phyloP scores from a whole-genome alignment of 1,140 invertebrate genomes.

The Charaxes varanes region DNA sequence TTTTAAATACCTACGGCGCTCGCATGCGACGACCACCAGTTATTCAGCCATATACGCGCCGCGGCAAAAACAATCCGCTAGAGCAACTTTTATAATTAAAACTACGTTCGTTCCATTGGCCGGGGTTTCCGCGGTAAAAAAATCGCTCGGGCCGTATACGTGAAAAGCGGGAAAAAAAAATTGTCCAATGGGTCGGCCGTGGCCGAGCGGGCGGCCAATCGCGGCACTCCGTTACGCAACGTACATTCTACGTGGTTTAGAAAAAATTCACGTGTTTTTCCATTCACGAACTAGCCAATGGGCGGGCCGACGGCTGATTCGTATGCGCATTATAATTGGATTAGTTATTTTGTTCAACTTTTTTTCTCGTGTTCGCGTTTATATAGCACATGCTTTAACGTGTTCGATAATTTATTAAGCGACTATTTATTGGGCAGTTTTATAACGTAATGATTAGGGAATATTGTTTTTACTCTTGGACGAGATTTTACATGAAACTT shows the following conservation, averaged over 20 bases:
- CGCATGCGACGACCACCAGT: slow-evolving; percentile 12
- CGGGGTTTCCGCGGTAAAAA: slow-evolving; percentile 60
- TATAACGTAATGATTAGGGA: background rate
- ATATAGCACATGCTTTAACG: slow-evolving; percentile 1
- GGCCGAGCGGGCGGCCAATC: slow-evolving; percentile 42
- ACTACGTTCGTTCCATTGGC: slow-evolving; percentile 60
- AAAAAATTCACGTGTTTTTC: slow-evolving; percentile 70
- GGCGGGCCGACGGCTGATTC: slow-evolving; percentile 22
- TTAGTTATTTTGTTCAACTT: slow-evolving; percentile 31
- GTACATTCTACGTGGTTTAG: slow-evolving; percentile 65
- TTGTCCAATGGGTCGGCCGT: slow-evolving; percentile 48
- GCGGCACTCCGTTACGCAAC: slow-evolving; percentile 31
- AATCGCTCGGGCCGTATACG: slow-evolving; percentile 52
- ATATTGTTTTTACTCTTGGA: too few species aligned
- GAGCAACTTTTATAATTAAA: slow-evolving; percentile 69
- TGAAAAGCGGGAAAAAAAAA: slow-evolving; percentile 68
- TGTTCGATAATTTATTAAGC: slow-evolving; percentile 2
- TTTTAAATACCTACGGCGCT: slow-evolving; percentile 17
- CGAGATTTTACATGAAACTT: background rate
- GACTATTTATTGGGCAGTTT: background rate
- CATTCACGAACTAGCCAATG: slow-evolving; percentile 55
- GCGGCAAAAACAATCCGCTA: slow-evolving; percentile 31
- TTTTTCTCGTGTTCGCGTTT: slow-evolving; percentile 13
- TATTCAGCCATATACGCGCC: slow-evolving; percentile 19
- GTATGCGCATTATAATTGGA: slow-evolving; percentile 53